Evolutionary conservation across 2,113 vertebrate species (phyloP).

Genomic region (Hippopotamus amphibius): DNA sequence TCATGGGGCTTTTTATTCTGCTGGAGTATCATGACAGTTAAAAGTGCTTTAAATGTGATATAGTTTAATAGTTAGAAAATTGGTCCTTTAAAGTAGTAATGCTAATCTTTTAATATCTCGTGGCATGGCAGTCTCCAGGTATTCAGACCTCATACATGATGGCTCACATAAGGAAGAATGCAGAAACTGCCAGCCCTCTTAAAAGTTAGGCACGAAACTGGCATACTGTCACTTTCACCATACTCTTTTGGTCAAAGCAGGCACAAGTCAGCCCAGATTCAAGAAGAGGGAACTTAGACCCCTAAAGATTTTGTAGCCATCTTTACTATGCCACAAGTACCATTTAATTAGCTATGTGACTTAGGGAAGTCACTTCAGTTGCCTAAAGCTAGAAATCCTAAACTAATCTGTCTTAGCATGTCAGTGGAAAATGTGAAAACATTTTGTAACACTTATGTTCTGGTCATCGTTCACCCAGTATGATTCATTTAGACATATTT

Average conservation of each 20-base stretch:
- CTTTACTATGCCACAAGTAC: background rate
- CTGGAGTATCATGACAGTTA: background rate
- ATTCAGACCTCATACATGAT: background rate
- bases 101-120: background rate
- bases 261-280: background rate
- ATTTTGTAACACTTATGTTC: background rate
- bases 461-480: background rate
- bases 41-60: background rate
- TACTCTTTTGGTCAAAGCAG: background rate
- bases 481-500: background rate
- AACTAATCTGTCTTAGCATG: background rate
- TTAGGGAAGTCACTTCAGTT: background rate
- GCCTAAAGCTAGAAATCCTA: background rate
- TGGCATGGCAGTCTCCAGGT: background rate
- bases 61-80: slow-evolving; percentile 36
- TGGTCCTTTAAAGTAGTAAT: background rate
- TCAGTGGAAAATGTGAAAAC: background rate
- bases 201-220: background rate
- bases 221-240: background rate
- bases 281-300: background rate
- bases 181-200: background rate
- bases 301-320: background rate
- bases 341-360: background rate
- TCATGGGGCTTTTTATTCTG: background rate
- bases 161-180: background rate